Conservation (phyloP, 2,113 vertebrate species). For the Sapayoa aenigma region DNA sequence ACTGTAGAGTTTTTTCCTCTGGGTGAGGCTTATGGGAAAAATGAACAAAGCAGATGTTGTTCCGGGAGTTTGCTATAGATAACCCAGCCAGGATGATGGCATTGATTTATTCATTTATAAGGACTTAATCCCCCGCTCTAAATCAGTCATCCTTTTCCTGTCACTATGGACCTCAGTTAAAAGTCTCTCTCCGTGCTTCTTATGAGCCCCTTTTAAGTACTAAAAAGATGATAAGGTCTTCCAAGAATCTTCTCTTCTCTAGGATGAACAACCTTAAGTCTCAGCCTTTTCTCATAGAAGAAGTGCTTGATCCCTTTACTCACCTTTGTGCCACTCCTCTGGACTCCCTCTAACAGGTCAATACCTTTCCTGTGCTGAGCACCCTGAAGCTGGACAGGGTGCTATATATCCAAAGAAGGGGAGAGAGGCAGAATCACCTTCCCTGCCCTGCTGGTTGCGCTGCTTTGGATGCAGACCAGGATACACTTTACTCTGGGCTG, state of each 20-base stretch:
- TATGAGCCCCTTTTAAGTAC: not conserved
- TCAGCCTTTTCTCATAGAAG: not conserved
- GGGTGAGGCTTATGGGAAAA: not conserved
- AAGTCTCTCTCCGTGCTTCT: not conserved
- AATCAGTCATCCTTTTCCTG: not conserved
- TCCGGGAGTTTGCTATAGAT: not conserved
- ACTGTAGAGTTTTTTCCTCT: not conserved
- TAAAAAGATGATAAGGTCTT: not conserved
- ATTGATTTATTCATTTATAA: not conserved
- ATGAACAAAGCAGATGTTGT: not conserved
- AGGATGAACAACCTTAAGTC: not conserved
- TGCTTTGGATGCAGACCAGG: not conserved
- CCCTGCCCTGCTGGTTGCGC: rapidly evolving
- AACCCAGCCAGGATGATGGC: not conserved
- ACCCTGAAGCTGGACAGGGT: not conserved
- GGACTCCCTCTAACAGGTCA: not conserved
- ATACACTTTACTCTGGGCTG: rapidly evolving
- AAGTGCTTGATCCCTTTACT: not conserved
- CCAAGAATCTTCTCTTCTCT: not conserved
- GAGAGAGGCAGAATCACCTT: not conserved
- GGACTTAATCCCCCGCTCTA: not conserved
- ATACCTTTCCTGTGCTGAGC: not conserved
- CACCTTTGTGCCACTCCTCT: not conserved
- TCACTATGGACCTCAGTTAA: not conserved
- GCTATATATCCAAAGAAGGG: not conserved